Base-by-base conservation (phyloP, 2,797 vertebrate genomes). In the Meriones psammophilus region DNA sequence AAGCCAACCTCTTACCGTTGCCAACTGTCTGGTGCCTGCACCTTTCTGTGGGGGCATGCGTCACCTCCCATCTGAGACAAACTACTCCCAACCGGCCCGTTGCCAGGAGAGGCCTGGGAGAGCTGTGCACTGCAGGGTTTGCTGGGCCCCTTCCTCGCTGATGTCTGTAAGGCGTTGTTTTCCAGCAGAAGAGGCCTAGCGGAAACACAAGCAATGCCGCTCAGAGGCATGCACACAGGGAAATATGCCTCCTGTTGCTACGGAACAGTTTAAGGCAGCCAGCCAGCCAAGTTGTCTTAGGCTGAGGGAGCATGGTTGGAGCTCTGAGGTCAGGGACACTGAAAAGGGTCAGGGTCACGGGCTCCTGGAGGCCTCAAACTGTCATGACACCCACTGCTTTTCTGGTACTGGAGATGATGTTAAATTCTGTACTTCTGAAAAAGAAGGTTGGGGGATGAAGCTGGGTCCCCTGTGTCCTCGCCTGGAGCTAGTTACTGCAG, bases 1-100 rank as follows among this genome's bases (percentile, higher is more conserved):
- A 98, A 98, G 98, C 98, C 98, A 98, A 97, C 98, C 94, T 98
- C 98, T 98, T 97, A 98, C 96, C 73, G 14, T 96, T 97, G 96
- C 96, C 95, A 95, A 77, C 83, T 3, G 58, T 88, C 90, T 74
- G 68, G 93, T 92, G 96, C 88, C 64, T 76, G 79, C 95, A 28
- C 89, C 92, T 80, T 96, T 39, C 33, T 81, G 39, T 80, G 12
- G 91, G 69, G 96, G 56, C 92, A 93, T 69, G 92, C 93, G 94
- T 91, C 97, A 92, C 78, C 74, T 96, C 96, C 94, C 96, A 90
- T 92, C 96, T 93, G 94, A 94, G 97, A 94, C 5, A 9, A 92
- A 0, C 77, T 66, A 81, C 95, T 94, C 95, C 95, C 92, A 96
- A 80, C 42, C 14, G 92, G 81, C 22, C 94, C 68, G 89, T 95